Evolutionary conservation across 2,888 invertebrate genomes (phyloP), one percentile per base, ranked within the genome.

Genomic region (Lissonota sp.): DNA sequence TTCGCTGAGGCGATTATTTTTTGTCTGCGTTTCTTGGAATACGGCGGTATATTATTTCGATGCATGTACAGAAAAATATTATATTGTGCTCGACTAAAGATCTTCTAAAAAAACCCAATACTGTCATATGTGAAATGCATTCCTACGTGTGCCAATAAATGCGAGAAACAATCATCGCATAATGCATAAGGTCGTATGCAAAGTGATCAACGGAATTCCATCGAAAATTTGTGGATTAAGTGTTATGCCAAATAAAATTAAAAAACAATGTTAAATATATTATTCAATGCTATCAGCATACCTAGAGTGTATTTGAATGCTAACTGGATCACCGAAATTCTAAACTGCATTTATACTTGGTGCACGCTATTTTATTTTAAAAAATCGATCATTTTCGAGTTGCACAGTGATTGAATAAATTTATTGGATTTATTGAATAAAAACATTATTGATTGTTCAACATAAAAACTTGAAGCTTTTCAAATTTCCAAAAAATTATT

Each of bases 351-450:
- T 26, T 26, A 3, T 26, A 26, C 26, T 26, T 26, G 26, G 26
- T 26, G 26, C 26, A 26, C 26, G 26, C 26, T 26, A 2, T 26
- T 26, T 26, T 44, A 44, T 10, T 44, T 44, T 44, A 12, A 4
- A 4, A 16, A 53, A 53, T 6, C 53, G 53, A 71, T 66, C 7
- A 77, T 66, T 57, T 77, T 77, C 71, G 26, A 72, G 58, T 78
- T 78, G 40, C 66, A n/a, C 71, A 53, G 71, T n/a, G n/a, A n/a
- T n/a, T n/a, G n/a, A n/a, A n/a, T n/a, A n/a, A 78, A 60, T 71
- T n/a, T n/a, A n/a, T n/a, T n/a, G n/a, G n/a, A 60, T 72, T 78
- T 72, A 72, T 72, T 53, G 53, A 78, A 78, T 78, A 78, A 78
- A 78, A 78, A 78, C 51, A 78, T 44, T 42, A 74, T 70, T 60